Conservation (phyloP, 2,888 invertebrate species). For the Ctena decussata region DNA sequence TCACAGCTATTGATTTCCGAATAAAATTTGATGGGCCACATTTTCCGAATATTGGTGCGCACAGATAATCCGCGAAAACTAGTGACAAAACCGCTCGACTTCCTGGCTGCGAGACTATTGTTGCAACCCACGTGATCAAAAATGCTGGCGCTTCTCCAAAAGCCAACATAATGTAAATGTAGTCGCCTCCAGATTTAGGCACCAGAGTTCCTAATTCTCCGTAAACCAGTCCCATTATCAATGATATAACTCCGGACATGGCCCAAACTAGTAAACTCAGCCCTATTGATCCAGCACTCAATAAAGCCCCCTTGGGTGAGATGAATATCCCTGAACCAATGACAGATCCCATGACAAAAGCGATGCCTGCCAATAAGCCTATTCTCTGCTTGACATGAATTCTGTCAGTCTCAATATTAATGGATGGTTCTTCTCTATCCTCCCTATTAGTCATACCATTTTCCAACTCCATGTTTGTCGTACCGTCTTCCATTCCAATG, state of each 20-base stretch:
- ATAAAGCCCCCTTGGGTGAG: conserved; percentile 97
- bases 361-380: conserved; percentile 39
- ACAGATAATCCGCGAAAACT: conserved; percentile 76
- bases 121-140: conserved; percentile 88
- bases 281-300: conserved; percentile 95
- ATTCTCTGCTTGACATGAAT: conserved; percentile 47
- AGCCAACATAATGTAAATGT: conserved; percentile 89
- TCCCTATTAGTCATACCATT: too few species aligned
- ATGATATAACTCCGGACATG: conserved; percentile 51
- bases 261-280: conserved; percentile 80
- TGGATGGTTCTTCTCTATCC: background rate
- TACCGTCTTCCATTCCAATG: too few species aligned
- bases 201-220: conserved; percentile 93
- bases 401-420: conserved; percentile 25
- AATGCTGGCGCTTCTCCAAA: conserved; percentile 87
- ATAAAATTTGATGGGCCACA: conserved; percentile 67
- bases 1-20: conserved; percentile 60
- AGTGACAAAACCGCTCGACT: conserved; percentile 87
- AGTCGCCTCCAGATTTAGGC: conserved; percentile 93
- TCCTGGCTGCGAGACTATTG: conserved; percentile 77
- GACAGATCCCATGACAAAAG: conserved; percentile 50
- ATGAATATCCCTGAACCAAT: conserved; percentile 99
- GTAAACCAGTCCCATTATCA: conserved; percentile 91
- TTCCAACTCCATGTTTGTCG: too few species aligned
- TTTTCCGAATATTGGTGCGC: conserved; percentile 70